Base-by-base conservation (phyloP, 2,113 vertebrate species). In the Neogobius melanostomus region DNA sequence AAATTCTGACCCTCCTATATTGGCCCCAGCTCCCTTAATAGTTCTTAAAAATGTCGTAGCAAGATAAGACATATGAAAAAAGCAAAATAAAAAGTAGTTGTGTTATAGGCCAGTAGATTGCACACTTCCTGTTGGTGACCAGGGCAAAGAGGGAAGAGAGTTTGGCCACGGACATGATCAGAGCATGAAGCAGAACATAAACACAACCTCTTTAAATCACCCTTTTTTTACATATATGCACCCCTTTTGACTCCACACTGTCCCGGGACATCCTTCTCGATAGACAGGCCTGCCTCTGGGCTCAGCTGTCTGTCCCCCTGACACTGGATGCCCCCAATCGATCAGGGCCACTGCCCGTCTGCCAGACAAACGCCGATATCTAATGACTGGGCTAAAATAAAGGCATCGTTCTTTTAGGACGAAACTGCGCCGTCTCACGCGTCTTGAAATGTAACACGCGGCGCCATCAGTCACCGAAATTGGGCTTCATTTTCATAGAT, bases 311-410 rank as follows among this genome's bases (percentile, higher is more conserved):
- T 59, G 21, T 88, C 72, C 50, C 65, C 68, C 74, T 84, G 84
- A 85, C 88, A 87, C 67, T 46, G 50, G 83, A 88, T 76, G 88
- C 88, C 85, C 21, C 83, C 68, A 82, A 91, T 87, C 81, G 90
- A 92, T 91, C 87, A 86, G 81, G 57, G 64, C 74, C 68, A 51
- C 88, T 87, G 90, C 84, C 91, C 86, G 76, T 90, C 88, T 90
- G 76, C 72, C 80, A 47, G 65, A 85, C 68, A 89, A 72, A 86
- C 88, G 89, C 86, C 85, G 84, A 91, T 91, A 91, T 74, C 68
- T 64, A 54, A 36, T 53, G 68, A 59, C 76, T 48, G 71, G 11
- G 76, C 82, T 85, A 84, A 84, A 91, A 91, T 88, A 84, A 90
- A 90, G 84, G 79, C 83, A 76, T 88, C 85, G 83, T 44, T 17